These are phyloP conservation scores for Acheta domesticus DNA, from an alignment of 2,888 invertebrate genomes.

Conservation along the genomic window DNA sequence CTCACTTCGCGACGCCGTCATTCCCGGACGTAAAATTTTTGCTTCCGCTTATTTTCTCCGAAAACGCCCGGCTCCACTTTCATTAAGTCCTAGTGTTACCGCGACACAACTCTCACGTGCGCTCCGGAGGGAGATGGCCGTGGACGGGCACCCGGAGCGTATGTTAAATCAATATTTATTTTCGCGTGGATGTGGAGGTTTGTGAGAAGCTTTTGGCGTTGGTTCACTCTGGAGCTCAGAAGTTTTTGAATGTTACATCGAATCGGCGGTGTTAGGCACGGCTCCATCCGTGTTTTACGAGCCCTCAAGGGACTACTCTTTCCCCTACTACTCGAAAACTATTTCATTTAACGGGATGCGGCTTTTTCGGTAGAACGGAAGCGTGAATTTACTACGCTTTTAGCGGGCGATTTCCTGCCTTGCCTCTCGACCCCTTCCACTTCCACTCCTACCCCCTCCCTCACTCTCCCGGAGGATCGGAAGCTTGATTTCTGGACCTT, in stretches of 20 bases:
- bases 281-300: not conserved
- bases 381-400: not conserved
- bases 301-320: not conserved
- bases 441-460: not conserved
- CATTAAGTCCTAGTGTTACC: not conserved
- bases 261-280: not conserved
- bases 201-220: not conserved
- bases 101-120: not conserved
- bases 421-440: not conserved
- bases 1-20: not conserved
- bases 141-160: not conserved
- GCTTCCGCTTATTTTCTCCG: not conserved
- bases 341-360: slow-evolving; percentile 3
- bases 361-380: not conserved
- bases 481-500: not conserved
- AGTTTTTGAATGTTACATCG: not conserved
- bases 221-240: not conserved
- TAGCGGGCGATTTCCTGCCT: slow-evolving; percentile 5
- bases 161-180: not conserved
- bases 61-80: not conserved
- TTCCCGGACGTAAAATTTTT: not conserved
- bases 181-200: not conserved
- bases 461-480: not conserved
- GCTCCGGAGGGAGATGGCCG: too few species aligned
- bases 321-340: not conserved